phyloP scores from a whole-genome alignment of 2,797 vertebrate genomes.

The Eulemur albifrons region DNA sequence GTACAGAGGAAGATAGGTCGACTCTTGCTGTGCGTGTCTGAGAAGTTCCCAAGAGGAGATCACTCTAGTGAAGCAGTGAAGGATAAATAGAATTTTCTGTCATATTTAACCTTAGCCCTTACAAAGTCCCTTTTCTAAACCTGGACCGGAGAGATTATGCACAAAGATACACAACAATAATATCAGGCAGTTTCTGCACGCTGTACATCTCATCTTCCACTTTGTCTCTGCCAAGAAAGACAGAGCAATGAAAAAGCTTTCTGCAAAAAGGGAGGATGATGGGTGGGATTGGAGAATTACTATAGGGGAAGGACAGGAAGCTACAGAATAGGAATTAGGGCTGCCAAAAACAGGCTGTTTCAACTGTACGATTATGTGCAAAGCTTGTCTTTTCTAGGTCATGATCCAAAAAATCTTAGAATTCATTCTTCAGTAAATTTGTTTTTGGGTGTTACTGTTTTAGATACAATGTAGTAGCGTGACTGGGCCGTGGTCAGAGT shows the following conservation, averaged over 20 bases:
- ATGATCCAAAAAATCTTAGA: not conserved
- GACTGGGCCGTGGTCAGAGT: not conserved
- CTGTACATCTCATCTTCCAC: not conserved
- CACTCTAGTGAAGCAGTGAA: not conserved
- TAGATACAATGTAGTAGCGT: not conserved
- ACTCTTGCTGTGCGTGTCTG: not conserved
- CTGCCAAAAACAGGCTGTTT: not conserved
- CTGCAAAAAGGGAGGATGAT: not conserved
- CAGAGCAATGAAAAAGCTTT: not conserved
- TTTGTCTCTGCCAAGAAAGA: constrained; percentile 34
- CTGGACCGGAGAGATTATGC: not conserved
- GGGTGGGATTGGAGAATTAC: not conserved
- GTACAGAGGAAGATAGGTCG: not conserved
- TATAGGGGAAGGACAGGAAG: not conserved
- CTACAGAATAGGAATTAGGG: not conserved
- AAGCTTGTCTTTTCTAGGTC: not conserved
- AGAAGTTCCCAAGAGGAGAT: not conserved
- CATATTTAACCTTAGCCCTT: not conserved
- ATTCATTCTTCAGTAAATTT: constrained; percentile 4
- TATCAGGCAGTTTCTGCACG: not conserved
- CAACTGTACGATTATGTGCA: not conserved
- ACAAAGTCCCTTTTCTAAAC: not conserved
- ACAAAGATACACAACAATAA: not conserved
- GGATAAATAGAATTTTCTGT: not conserved
- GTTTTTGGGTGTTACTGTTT: not conserved